Base-by-base conservation (phyloP, 1,140 invertebrate genomes). In the Micrasema longulum region DNA sequence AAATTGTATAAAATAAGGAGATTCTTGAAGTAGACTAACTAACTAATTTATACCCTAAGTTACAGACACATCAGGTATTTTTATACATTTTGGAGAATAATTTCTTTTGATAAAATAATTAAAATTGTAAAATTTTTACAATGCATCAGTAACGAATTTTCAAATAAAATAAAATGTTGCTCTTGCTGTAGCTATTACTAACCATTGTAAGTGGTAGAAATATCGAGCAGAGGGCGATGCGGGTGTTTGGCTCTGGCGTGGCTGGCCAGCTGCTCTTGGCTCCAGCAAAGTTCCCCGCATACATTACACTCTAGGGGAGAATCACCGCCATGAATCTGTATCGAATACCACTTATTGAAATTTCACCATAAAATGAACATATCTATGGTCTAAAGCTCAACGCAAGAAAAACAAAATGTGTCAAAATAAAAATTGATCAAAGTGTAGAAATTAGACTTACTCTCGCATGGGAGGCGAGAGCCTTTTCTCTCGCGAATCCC, bases 231-330 rank as follows among this genome's bases (percentile, higher is more conserved):
- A 72, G 82, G 77, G 76, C 80, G 79, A 76, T 85, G 81, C 69
- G 72, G 78, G 71, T 89, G 88, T 67, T 89, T 88, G 0, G 83
- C 78, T 31, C 88, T 85, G n/a, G 87, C 79, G 79, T 93, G 92
- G 68, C 91, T 85, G n/a, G 87, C 82, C 73, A 93, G 82, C 47
- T 88, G 83, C 71, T 87, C 85, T 12, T 89, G 82, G 78, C 92
- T 91, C 90, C 91, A 93, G 77, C 93, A 93, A 87, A 93, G 89
- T 77, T 93, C 92, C 62, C 88, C 89, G 76, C 93, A 94, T 69
- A 88, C 88, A 26, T 87, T 87, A 78, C 93, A 94, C 76, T 94
- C 92, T 72, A 91, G 88, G 0, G 92, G 90, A 23, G 90, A 91
- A 76, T 93, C 92, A 35, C 91, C 90, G 35, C 89, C 90, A 78